These are phyloP conservation scores for Polyploca ridens DNA, from an alignment of 2,888 invertebrate genomes.

Conservation along the genomic window DNA sequence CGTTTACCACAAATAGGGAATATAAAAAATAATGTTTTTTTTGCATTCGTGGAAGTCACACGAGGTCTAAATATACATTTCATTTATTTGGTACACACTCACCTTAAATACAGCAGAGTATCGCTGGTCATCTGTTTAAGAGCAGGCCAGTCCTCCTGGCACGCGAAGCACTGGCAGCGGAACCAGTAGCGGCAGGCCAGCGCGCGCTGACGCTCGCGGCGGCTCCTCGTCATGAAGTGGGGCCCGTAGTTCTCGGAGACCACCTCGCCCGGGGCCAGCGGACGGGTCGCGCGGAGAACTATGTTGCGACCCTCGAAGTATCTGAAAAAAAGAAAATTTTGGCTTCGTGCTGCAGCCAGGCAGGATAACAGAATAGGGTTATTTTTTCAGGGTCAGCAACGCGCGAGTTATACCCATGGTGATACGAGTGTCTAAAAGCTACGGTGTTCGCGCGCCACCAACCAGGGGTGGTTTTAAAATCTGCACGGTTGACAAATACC, in stretches of 20 bases:
- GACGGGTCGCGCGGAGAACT: conserved; percentile 87
- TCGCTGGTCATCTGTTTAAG: conserved; percentile 85
- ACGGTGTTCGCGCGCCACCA: no score
- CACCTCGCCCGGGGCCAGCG: conserved; percentile 86
- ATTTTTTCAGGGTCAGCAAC: no score
- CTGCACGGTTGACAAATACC: no score
- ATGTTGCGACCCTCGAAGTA: conserved; percentile 90
- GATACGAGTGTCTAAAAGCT: no score
- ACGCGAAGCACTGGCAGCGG: conserved; percentile 89
- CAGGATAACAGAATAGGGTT: no score
- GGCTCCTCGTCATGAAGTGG: conserved; percentile 84
- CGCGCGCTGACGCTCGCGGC: conserved; percentile 84
- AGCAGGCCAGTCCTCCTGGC: conserved; percentile 90
- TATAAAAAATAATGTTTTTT: no score
- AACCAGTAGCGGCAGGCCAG: conserved; percentile 92
- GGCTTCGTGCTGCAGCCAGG: no score
- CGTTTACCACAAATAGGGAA: no score
- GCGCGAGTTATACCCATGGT: no score
- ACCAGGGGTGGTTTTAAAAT: no score
- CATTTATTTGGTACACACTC: conserved; percentile 8
- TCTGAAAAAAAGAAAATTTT: conserved; percentile 74
- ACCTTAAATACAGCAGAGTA: conserved; percentile 72
- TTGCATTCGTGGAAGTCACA: no score
- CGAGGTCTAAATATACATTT: no score
- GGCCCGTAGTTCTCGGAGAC: conserved; percentile 94